Evolutionary conservation across 2,888 invertebrate species (phyloP), one percentile per base, ranked within the genome.

Genomic region (Oithona nana): DNA sequence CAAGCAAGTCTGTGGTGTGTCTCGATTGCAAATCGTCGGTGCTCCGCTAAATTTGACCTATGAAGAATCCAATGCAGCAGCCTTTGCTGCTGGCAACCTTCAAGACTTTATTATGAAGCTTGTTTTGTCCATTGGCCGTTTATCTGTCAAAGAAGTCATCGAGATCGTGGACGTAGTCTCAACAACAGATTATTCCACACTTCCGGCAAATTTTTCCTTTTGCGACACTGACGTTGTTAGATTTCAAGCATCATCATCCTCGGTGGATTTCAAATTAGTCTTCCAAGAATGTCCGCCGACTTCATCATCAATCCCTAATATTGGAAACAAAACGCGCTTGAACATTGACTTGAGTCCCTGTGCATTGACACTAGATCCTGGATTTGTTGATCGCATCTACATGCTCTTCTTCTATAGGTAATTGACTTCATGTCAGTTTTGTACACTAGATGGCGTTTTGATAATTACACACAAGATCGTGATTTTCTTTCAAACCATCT

Each of bases 11-110:
- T 54, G 52, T 26, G 16, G 22, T 8, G 56, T 57, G n/a, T 62
- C 62, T 2, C 55, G 49, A 22, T 24, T 62, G 22, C 56, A 39
- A 55, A 1, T 62, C 16, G 56, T 62, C 1, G 62, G 62, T 22
- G 39, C 55, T 26, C 62, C 62, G 8, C 26, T 62, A 11, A 22
- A 20, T n/a, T 16, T 62, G 6, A 20, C 20, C 16, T 54, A 54
- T 26, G 48, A 62, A 28, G 62, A 62, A 24, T 2, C 28, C 24
- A 28, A n/a, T 20, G n/a, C 11, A n/a, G 28, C 28, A 2, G 2
- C 57, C 29, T 3, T 57, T n/a, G 24, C 28, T n/a, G 30, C 28
- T 1, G 57, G 57, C 2, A n/a, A n/a, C 24, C 20, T 13, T 13
- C 48, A 13, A 48, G n/a, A n/a, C 48, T 39, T 39, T 16, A 6